Percentiles rank a stretch among this genome's conserved stretches.
Evolutionary conservation across 2,113 vertebrate species (phyloP).

Genomic region (Elgaria multicarinata): DNA sequence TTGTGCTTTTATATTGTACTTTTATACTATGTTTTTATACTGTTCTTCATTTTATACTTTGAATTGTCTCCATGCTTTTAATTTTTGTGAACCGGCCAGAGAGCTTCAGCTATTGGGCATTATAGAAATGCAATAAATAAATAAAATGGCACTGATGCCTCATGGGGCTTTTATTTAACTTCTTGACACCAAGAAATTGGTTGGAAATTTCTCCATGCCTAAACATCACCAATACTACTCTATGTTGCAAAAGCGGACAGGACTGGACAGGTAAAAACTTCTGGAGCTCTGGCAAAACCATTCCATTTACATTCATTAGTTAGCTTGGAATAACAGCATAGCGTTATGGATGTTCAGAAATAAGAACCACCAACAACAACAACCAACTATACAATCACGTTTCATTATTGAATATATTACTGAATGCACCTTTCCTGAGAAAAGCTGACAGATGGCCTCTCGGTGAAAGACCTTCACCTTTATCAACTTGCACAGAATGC

Average conservation of each 20-base stretch:
- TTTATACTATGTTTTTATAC: no score
- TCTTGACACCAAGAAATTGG: background rate
- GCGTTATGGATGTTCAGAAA: background rate
- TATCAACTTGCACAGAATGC: background rate
- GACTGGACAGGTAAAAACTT: background rate
- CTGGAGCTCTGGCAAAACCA: background rate
- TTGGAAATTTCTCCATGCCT: no score
- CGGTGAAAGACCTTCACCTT: no score
- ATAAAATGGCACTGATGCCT: background rate
- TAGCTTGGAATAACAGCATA: background rate
- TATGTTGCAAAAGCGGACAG: background rate
- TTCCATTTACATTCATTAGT: background rate
- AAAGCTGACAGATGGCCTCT: background rate
- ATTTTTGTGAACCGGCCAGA: no score
- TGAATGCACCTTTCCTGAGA: background rate
- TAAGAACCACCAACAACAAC: no score
- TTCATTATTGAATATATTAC: background rate
- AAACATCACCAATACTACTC: background rate
- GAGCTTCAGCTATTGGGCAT: no score
- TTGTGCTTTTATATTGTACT: no score
- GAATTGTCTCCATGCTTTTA: no score
- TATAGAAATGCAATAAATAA: no score
- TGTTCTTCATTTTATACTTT: no score
- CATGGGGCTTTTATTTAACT: background rate
- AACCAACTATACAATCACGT: background rate